These are phyloP conservation scores for Labeo calbasu DNA, from an alignment of 2,797 vertebrate species.

Conservation along the genomic window DNA sequence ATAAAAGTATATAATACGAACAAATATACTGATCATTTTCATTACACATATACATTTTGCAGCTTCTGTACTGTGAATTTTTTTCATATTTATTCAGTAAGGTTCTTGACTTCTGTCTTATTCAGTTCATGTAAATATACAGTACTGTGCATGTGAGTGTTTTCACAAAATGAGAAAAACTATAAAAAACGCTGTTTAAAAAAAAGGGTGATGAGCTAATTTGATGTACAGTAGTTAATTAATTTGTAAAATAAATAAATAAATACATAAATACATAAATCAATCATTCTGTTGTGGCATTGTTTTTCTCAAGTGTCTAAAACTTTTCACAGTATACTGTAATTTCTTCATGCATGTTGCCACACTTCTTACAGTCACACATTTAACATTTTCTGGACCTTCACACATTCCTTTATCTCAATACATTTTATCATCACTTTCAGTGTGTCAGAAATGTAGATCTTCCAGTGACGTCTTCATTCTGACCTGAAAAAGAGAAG, in stretches of 20 bases:
- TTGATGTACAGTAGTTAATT: background rate
- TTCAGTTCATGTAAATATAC: no score
- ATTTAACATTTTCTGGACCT: background rate
- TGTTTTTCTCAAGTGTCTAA: background rate
- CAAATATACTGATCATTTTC: background rate
- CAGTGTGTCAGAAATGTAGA: background rate
- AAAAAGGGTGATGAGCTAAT: background rate
- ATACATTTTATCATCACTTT: no score
- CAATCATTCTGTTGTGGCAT: background rate
- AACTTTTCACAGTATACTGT: background rate
- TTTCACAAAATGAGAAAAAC: background rate
- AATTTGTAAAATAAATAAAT: background rate
- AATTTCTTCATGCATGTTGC: background rate
- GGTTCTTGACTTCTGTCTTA: no score
- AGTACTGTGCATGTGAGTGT: background rate
- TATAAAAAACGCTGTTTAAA: background rate
- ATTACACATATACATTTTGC: background rate
- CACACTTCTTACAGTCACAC: background rate
- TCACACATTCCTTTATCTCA: background rate
- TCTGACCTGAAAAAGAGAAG: background rate
- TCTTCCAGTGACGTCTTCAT: background rate
- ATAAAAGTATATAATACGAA: background rate
- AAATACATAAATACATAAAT: no score
- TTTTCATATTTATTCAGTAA: no score
- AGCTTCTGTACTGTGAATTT: background rate